A percentile compares a stretch with the other conserved stretches of the same genome.
These are phyloP conservation scores for Isaurus tuberculatus DNA, from an alignment of 92 coral and sea anemone genomes.

Conservation along the genomic window DNA sequence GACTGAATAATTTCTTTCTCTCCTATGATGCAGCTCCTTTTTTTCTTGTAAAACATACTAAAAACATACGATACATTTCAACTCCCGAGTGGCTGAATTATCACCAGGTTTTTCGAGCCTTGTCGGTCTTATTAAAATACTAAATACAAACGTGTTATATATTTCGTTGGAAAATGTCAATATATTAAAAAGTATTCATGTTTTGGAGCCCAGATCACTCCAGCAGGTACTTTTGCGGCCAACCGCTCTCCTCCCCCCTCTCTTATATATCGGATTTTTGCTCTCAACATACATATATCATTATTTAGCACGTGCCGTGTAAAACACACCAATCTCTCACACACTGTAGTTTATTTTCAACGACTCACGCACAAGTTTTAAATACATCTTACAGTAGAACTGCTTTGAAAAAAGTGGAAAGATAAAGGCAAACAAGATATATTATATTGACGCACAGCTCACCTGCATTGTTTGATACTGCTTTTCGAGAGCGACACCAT, in stretches of 20 bases:
- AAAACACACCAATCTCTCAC: no score
- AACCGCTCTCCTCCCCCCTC: not conserved
- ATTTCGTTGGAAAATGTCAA: not conserved
- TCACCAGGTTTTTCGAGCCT: no score
- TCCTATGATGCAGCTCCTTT: not conserved
- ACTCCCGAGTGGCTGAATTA: no score
- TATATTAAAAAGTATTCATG: not conserved
- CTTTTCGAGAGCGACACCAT: not conserved
- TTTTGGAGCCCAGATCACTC: not conserved
- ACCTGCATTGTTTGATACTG: conserved; percentile 20
- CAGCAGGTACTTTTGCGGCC: not conserved
- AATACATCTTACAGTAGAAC: not conserved
- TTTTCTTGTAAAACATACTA: not conserved
- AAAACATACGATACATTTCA: no score
- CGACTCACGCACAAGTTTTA: not conserved
- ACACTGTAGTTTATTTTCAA: no score
- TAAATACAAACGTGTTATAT: no score
- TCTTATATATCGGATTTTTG: no score
- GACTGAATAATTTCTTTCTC: not conserved
- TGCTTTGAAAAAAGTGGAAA: not conserved
- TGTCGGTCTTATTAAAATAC: not conserved
- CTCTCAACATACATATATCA: no score
- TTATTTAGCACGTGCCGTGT: no score
- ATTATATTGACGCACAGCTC: not conserved
- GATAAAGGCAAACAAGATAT: not conserved